Percentiles rank a stretch among this genome's conserved stretches.
Evolutionary conservation across 1,140 invertebrate genomes (phyloP).

Genomic region (Zaprionus africanus): DNA sequence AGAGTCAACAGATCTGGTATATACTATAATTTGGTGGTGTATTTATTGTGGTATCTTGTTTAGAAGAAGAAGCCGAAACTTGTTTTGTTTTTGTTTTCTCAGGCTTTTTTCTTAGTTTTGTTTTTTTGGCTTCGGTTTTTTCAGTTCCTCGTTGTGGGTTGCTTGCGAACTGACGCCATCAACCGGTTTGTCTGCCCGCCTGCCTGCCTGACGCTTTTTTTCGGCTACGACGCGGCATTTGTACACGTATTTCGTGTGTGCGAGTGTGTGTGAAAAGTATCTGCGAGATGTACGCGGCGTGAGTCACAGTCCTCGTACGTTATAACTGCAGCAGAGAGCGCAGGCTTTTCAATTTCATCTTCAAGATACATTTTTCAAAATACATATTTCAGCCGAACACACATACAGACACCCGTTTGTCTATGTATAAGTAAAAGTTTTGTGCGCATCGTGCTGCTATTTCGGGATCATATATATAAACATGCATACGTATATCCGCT

Average conservation of each 20-base stretch:
- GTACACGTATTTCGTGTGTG: constrained; percentile 36
- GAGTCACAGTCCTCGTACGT: constrained; percentile 39
- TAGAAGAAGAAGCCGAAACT: constrained; percentile 22
- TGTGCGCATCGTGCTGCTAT: constrained; percentile 40
- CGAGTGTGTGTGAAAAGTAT: constrained; percentile 53
- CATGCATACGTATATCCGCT: neutral
- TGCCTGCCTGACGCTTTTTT: constrained; percentile 26
- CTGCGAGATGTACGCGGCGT: constrained; percentile 58
- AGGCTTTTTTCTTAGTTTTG: constrained; percentile 40
- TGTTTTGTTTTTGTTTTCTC: constrained; percentile 48
- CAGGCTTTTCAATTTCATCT: constrained; percentile 53
- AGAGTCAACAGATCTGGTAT: constrained; percentile 29
- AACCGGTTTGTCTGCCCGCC: constrained; percentile 62
- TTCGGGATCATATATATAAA: constrained; percentile 40
- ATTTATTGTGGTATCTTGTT: constrained; percentile 24
- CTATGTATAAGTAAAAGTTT: constrained; percentile 30
- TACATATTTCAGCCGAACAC: constrained; percentile 21
- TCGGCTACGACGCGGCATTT: constrained; percentile 59
- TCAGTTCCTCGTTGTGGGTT: constrained; percentile 46
- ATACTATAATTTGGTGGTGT: constrained; percentile 15
- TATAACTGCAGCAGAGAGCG: constrained; percentile 19
- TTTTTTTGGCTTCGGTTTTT: constrained; percentile 14
- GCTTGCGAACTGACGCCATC: constrained; percentile 74
- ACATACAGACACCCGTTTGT: neutral
- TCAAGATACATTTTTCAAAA: constrained; percentile 46